phyloP scores from a whole-genome alignment of 1,140 invertebrate species.

The Aphis craccivora region DNA sequence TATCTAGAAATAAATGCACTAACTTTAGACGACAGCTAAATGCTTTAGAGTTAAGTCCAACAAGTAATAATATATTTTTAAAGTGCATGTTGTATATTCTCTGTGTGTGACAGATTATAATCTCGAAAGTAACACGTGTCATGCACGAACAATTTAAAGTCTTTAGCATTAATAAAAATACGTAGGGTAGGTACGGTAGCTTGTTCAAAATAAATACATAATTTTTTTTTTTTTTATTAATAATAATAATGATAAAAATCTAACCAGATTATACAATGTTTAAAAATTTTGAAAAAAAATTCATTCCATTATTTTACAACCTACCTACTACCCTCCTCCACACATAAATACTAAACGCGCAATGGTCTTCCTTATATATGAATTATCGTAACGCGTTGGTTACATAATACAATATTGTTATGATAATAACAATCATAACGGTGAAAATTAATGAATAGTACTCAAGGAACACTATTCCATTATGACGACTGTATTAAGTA shows the following conservation, averaged over 20 bases:
- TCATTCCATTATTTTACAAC: too few species aligned
- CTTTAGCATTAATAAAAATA: not conserved
- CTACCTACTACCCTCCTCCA: too few species aligned
- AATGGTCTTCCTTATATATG: not conserved
- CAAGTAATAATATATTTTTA: not conserved
- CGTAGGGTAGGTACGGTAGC: not conserved
- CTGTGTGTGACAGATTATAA: not conserved
- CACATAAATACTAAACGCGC: not conserved
- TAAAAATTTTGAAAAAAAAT: too few species aligned
- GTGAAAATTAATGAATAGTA: not conserved
- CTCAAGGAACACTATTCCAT: not conserved
- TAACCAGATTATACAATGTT: not conserved
- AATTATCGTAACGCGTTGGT: not conserved
- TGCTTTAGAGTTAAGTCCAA: not conserved
- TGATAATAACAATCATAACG: not conserved
- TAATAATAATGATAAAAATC: not conserved
- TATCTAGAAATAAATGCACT: not conserved
- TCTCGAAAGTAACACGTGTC: not conserved
- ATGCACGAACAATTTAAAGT: not conserved
- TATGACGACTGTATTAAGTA: not conserved
- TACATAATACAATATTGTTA: not conserved
- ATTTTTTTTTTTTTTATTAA: not conserved
- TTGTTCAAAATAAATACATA: not conserved
- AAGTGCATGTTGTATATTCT: slow-evolving; percentile 1
- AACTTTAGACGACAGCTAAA: not conserved